phyloP scores from a whole-genome alignment of 2,113 vertebrate genomes.

The Syrmaticus mikado region DNA sequence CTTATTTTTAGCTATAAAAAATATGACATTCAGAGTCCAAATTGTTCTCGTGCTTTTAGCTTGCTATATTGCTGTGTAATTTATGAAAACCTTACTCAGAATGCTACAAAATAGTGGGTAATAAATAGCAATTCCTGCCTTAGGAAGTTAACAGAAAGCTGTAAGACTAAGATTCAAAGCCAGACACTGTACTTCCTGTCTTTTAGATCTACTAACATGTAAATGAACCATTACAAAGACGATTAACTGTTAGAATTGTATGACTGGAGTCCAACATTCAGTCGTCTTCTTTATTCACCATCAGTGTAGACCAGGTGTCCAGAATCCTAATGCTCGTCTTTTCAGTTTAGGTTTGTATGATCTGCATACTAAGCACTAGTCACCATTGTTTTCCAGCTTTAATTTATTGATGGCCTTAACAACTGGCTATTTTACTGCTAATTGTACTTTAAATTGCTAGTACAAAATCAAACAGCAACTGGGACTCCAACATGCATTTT shows the following conservation, averaged over 20 bases:
- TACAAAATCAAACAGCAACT: slow-evolving; percentile 59
- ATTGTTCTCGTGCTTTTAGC: slow-evolving; percentile 17
- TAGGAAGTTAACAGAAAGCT: slow-evolving; percentile 74
- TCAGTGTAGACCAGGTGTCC: slow-evolving; percentile 73
- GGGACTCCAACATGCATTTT: slow-evolving; percentile 29
- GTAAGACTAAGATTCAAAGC: slow-evolving; percentile 75
- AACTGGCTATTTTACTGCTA: slow-evolving; percentile 69
- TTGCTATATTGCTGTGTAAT: slow-evolving; percentile 7
- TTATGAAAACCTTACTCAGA: slow-evolving; percentile 39
- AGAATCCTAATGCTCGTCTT: slow-evolving; percentile 82
- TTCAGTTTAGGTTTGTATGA: slow-evolving; percentile 65
- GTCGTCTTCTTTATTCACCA: slow-evolving; percentile 53
- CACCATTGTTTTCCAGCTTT: slow-evolving; percentile 74
- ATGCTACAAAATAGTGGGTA: slow-evolving; percentile 50
- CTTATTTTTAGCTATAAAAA: slow-evolving; percentile 17
- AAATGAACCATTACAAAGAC: slow-evolving; percentile 82
- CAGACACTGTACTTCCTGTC: slow-evolving; percentile 82
- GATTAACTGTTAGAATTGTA: slow-evolving; percentile 81
- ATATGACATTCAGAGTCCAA: background rate
- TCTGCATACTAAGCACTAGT: slow-evolving; percentile 81
- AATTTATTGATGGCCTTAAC: slow-evolving; percentile 77
- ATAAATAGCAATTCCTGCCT: slow-evolving; percentile 64
- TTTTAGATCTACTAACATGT: slow-evolving; percentile 85
- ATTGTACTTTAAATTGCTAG: slow-evolving; percentile 72
- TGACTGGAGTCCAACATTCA: slow-evolving; percentile 77